These are phyloP conservation scores for Catharus fuscescens DNA, from an alignment of 2,113 vertebrate genomes.

Conservation along the genomic window DNA sequence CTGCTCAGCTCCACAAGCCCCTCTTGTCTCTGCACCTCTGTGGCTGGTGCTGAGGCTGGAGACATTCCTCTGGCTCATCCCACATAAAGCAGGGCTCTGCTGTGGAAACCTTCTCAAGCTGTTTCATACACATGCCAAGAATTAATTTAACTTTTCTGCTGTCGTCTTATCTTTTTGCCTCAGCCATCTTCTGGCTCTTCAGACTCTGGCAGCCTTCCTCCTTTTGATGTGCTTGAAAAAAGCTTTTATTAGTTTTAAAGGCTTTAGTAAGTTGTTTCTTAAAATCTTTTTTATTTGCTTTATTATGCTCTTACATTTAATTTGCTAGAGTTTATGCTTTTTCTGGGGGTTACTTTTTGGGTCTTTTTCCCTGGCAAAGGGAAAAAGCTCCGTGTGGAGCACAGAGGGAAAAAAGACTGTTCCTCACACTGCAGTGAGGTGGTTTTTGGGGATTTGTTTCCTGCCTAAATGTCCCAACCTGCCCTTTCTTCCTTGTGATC, in stretches of 20 bases:
- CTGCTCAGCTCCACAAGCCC: neutral
- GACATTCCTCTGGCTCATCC: slow-evolving; percentile 20
- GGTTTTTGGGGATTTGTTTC: neutral
- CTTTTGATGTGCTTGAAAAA: slow-evolving; percentile 58
- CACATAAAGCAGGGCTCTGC: neutral
- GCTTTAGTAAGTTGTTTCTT: slow-evolving; percentile 61
- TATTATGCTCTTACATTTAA: slow-evolving; percentile 30
- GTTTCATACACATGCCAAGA: neutral
- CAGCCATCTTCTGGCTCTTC: slow-evolving; percentile 26
- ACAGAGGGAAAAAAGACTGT: neutral
- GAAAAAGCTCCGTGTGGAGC: neutral
- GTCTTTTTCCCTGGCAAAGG: neutral
- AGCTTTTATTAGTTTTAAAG: slow-evolving; percentile 61
- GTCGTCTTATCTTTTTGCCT: slow-evolving; percentile 47
- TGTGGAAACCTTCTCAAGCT: slow-evolving; percentile 24
- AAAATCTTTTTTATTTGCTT: slow-evolving; percentile 53
- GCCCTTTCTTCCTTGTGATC: neutral
- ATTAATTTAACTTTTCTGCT: slow-evolving; percentile 47
- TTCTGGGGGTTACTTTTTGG: neutral
- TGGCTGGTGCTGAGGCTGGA: neutral
- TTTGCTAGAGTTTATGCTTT: slow-evolving; percentile 7
- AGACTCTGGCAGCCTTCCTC: slow-evolving; percentile 43
- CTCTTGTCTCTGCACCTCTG: neutral
- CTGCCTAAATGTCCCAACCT: neutral
- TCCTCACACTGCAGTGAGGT: neutral